phyloP scores from a whole-genome alignment of 2,113 vertebrate species.

The Eubucco bourcierii region DNA sequence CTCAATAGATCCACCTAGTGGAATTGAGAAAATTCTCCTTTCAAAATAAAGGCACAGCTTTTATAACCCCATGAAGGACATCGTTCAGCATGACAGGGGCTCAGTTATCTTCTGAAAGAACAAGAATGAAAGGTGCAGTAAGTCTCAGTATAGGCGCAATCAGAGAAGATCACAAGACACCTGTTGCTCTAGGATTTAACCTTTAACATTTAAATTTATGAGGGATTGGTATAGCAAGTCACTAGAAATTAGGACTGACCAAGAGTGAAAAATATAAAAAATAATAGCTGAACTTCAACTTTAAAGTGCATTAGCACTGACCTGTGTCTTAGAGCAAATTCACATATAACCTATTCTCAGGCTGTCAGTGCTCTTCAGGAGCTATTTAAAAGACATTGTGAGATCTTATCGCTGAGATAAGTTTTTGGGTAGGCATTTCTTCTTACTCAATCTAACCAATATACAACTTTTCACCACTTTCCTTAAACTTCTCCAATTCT shows the following conservation, averaged over 20 bases:
- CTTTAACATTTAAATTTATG: conserved; percentile 2
- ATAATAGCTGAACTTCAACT: conserved; percentile 3
- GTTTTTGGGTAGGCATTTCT: background rate
- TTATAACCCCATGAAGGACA: conserved; percentile 1
- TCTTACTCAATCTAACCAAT: background rate
- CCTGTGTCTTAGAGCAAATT: background rate
- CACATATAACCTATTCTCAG: background rate
- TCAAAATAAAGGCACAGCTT: conserved; percentile 23
- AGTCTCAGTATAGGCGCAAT: background rate
- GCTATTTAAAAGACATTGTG: background rate
- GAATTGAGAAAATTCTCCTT: conserved; percentile 41
- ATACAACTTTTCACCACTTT: background rate
- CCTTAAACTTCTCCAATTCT: background rate
- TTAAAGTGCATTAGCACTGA: background rate
- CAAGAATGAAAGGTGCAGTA: background rate
- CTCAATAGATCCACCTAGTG: conserved; percentile 66
- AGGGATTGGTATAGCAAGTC: background rate
- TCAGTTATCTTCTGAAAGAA: background rate
- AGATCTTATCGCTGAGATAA: background rate
- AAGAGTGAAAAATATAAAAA: background rate
- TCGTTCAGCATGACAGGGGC: background rate
- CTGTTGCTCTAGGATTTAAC: background rate
- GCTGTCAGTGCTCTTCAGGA: background rate
- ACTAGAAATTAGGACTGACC: background rate
- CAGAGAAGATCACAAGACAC: background rate